Evolutionary conservation across 2,113 vertebrate species (phyloP), one percentile per base, ranked within the genome.

Genomic region (Nibea coibor): DNA sequence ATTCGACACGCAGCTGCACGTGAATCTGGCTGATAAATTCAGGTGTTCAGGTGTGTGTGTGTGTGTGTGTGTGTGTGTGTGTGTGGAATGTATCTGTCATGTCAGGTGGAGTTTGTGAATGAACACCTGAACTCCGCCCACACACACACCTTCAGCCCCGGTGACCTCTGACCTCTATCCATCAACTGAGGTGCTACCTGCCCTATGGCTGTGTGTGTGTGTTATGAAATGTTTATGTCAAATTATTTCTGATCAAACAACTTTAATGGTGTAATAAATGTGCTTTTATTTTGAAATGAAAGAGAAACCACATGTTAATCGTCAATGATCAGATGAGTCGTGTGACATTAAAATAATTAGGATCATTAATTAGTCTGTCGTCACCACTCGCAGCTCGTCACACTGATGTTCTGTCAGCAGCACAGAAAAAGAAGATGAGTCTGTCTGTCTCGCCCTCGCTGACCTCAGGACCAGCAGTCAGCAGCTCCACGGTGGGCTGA

Each of bases 71-170:
- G 24, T 26, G 24, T 58, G 89, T 90, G 92, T 93, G 80, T 57
- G 47, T 66, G 68, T 54, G 72, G 56, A 63, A 50, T 80, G 72
- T 48, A 67, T 62, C 2, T 24, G 54, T 93, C 75, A 6, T 31
- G 31, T 6, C 31, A 31, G 28, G 31, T 31, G 87, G 83, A 88
- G 78, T 87, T 92, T 91, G 89, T 94, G 90, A 95, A 94, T 92
- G 91, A 89, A 92, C 39, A 76, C 86, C 81, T 84, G 89, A 88
- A 48, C 61, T 54, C 70, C 50, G 35, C 59, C 50, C 45, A 78
- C 81, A 66, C 51, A 66, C 53, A 42, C 31, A 4, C 47, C 45
- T 35, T 71, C 54, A 75, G 53, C 63, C 65, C 84, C 70, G 47
- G 66, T 81, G 89, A 91, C 88, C 86, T 88, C 65, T 89, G 73